Evolutionary conservation across 2,888 invertebrate genomes (phyloP).

Genomic region (Abrostola triplasia): DNA sequence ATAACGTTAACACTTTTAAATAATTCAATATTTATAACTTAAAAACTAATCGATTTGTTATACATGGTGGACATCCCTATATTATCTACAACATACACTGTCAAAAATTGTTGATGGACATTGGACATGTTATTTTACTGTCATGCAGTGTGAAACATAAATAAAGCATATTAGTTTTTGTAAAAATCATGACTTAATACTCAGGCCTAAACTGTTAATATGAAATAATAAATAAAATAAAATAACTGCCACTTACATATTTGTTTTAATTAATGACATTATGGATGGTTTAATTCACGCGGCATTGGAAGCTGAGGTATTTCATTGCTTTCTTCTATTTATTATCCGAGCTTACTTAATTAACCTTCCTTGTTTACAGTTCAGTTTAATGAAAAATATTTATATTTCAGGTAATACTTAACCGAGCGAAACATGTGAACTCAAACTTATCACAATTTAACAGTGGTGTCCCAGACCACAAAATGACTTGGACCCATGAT

Average conservation of each 20-base stretch:
- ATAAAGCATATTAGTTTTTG: constrained; percentile 86
- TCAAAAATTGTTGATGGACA: constrained; percentile 85
- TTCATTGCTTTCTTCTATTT: constrained; percentile 73
- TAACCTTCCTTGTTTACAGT: constrained; percentile 35
- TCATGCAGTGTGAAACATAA: constrained; percentile 88
- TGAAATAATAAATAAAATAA: constrained; percentile 81
- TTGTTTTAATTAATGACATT: constrained; percentile 86
- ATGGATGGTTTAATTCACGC: constrained; percentile 89
- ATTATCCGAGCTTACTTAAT: constrained; percentile 57
- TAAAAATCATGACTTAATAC: constrained; percentile 88
- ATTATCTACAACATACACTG: constrained; percentile 65
- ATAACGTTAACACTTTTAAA: no score
- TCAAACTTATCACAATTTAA: constrained; percentile 81
- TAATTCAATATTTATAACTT: no score
- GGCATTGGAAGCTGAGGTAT: constrained; percentile 88
- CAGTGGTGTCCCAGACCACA: constrained; percentile 85
- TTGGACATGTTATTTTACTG: constrained; percentile 88
- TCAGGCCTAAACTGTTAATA: constrained; percentile 81
- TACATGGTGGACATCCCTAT: constrained; percentile 26
- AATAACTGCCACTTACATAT: constrained; percentile 80
- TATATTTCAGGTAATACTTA: constrained; percentile 82
- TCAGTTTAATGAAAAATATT: constrained; percentile 43
- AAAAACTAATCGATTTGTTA: constrained; percentile 2
- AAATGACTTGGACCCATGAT: constrained; percentile 88
- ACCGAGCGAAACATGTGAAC: constrained; percentile 86